Conservation (phyloP, 64 coral and sea anemone species). For the Montipora sp. region DNA sequence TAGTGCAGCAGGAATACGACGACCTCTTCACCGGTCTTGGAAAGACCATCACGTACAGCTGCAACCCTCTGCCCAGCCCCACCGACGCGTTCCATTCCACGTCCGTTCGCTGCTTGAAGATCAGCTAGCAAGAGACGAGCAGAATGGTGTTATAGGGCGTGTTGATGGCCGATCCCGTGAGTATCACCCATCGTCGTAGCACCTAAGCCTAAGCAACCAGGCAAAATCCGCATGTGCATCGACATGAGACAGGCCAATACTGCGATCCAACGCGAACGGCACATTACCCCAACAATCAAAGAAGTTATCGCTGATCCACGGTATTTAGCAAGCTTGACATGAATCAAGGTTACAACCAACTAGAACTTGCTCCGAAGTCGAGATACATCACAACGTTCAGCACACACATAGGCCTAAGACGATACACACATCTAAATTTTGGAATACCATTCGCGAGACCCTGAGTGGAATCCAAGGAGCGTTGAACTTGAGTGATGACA, state of each 20-base stretch:
- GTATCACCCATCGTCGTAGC: conserved; percentile 66
- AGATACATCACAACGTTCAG: no score
- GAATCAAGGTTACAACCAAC: background rate
- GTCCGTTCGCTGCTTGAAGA: conserved; percentile 30
- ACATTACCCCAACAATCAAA: conserved; percentile 59
- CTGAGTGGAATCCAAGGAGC: no score
- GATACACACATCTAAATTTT: no score
- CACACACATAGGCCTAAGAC: no score
- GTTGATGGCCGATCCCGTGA: conserved; percentile 61
- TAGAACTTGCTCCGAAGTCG: background rate
- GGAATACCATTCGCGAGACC: no score
- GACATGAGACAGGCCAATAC: conserved; percentile 61
- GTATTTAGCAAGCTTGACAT: conserved; percentile 41
- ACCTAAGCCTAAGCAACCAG: conserved; percentile 57
- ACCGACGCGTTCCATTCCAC: conserved; percentile 39
- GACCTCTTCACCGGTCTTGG: conserved; percentile 68
- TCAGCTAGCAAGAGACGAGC: conserved; percentile 40
- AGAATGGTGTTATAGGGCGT: conserved; percentile 42
- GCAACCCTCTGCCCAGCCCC: conserved; percentile 28
- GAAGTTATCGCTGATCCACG: conserved; percentile 32
- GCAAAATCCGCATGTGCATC: conserved; percentile 63
- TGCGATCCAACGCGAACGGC: conserved; percentile 43
- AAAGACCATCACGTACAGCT: conserved; percentile 44
- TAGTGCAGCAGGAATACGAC: conserved; percentile 45
- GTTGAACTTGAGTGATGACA: no score